These are phyloP conservation scores for Megaceryle maxima DNA, from an alignment of 2,113 vertebrate genomes.

Conservation along the genomic window DNA sequence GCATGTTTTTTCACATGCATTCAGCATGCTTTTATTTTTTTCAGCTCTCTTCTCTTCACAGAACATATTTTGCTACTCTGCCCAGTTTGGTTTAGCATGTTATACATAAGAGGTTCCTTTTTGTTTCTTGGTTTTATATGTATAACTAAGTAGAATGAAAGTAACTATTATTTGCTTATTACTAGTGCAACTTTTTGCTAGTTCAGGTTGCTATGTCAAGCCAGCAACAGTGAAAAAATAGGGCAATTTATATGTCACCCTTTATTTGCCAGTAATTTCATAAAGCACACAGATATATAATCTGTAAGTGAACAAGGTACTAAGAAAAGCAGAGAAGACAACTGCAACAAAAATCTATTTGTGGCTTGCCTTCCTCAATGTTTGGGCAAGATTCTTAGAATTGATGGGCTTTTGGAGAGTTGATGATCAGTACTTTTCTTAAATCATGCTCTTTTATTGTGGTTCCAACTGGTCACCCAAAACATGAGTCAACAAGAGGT, in stretches of 20 bases:
- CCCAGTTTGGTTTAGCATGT: neutral
- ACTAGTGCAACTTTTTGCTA: neutral
- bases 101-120: neutral
- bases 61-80: neutral
- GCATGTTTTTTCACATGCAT: neutral
- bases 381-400: neutral
- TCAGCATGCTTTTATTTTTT: neutral
- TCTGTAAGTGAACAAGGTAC: neutral
- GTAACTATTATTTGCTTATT: neutral
- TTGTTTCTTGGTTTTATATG: neutral
- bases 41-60: neutral
- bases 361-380: neutral
- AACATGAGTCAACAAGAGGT: neutral
- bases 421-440: neutral
- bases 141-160: neutral
- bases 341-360: neutral
- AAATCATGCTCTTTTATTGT: neutral
- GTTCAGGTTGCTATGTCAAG: neutral
- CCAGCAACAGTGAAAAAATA: neutral
- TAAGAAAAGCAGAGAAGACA: neutral
- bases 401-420: neutral
- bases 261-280: neutral
- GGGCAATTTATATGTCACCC: fast-evolving
- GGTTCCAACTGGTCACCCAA: neutral
- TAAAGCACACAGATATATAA: neutral